A percentile compares a stretch with the other conserved stretches of the same genome.
Conservation (phyloP, 2,888 invertebrate species). For the Euphydryas editha region DNA sequence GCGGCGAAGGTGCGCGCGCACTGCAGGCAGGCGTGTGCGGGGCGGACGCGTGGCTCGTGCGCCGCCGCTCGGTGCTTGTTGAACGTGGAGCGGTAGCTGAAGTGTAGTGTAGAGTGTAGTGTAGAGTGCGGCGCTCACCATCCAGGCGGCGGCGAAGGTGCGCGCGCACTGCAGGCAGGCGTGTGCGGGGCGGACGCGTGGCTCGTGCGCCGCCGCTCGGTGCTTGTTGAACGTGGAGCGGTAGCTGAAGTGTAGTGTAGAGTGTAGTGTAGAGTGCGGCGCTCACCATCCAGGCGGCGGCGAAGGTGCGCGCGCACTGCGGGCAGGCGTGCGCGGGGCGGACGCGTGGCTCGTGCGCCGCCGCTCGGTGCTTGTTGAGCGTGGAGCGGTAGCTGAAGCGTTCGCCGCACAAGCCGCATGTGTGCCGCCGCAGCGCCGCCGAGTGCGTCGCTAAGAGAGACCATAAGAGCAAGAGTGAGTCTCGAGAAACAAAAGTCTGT, state of each 20-base stretch:
- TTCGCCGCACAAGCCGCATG: conserved; percentile 60
- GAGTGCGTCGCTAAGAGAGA: conserved; percentile 64
- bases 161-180: too few species aligned
- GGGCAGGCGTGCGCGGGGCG: conserved; percentile 54
- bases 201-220: too few species aligned
- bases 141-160: too few species aligned
- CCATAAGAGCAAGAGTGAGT: not conserved
- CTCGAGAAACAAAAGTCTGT: not conserved
- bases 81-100: conserved; percentile 70
- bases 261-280: not conserved
- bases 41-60: conserved; percentile 55
- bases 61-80: conserved; percentile 61
- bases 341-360: conserved; percentile 55
- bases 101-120: too few species aligned
- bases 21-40: conserved; percentile 53
- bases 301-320: conserved; percentile 55
- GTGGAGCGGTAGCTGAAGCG: conserved; percentile 72
- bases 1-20: conserved; percentile 58
- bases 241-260: too few species aligned
- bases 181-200: too few species aligned
- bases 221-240: too few species aligned
- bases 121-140: too few species aligned
- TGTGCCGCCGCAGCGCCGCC: conserved; percentile 55
- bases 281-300: conserved; percentile 66
- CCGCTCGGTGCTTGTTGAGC: conserved; percentile 65